phyloP scores from a whole-genome alignment of 1,140 invertebrate species.

The Zeugodacus cucurbitae region DNA sequence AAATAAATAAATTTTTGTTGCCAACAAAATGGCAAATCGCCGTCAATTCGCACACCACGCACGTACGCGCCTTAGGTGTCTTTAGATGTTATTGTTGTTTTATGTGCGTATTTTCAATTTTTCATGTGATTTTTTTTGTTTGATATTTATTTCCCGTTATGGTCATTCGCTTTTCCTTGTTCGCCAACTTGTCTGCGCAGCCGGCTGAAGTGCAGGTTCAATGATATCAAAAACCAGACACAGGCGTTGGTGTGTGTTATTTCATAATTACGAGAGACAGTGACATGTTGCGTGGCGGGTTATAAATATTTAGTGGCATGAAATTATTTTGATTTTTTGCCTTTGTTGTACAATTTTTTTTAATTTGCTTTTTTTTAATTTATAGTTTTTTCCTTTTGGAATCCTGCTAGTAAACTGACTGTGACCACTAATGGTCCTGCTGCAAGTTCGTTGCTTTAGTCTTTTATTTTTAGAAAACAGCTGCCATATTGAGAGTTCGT shows the following conservation, averaged over 20 bases:
- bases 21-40: background rate
- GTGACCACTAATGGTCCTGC: background rate
- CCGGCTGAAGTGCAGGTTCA: slow-evolving; percentile 6
- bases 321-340: background rate
- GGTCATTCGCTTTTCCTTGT: background rate
- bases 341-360: background rate
- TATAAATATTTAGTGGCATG: background rate
- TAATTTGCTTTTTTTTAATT: background rate
- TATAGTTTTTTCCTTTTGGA: no score
- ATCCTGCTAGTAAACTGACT: background rate
- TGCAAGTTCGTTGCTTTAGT: background rate
- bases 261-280: background rate
- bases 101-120: no score
- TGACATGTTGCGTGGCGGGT: background rate
- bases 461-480: background rate
- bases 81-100: no score
- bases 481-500: background rate
- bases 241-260: background rate
- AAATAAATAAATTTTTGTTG: no score
- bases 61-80: background rate
- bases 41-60: background rate
- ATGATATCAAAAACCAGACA: background rate
- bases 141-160: background rate
- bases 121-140: background rate
- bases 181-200: background rate